Evolutionary conservation across 2,113 vertebrate genomes (phyloP).

Genomic region (Corythoichthys haematopterus): DNA sequence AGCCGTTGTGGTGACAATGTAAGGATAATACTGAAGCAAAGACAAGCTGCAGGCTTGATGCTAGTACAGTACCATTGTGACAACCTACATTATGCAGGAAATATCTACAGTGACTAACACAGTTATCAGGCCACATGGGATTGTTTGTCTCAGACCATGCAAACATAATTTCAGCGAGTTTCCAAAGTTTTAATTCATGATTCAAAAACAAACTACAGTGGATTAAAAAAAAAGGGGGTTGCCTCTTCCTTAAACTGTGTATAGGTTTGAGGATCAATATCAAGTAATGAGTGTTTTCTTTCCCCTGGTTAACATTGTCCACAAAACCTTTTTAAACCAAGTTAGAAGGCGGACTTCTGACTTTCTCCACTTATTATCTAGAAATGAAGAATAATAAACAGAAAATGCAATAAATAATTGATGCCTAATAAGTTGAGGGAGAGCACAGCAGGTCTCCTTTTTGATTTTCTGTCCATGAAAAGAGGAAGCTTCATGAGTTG

Average conservation of each 20-base stretch:
- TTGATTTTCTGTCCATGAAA: constrained; percentile 50
- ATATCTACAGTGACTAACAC: background rate
- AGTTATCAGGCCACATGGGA: background rate
- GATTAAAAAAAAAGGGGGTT: constrained; percentile 18
- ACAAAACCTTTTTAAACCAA: constrained; percentile 23
- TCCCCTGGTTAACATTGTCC: background rate
- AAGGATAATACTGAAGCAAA: constrained; percentile 3
- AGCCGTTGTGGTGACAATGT: constrained; percentile 55
- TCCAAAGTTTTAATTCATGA: constrained; percentile 13
- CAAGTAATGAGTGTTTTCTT: constrained; percentile 1
- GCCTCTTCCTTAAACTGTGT: constrained; percentile 6
- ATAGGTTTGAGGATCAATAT: constrained; percentile 31
- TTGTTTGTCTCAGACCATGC: background rate
- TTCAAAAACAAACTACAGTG: constrained; percentile 12
- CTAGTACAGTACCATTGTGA: constrained; percentile 36
- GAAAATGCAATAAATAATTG: constrained; percentile 58
- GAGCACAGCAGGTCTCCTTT: constrained; percentile 35
- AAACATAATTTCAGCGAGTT: background rate
- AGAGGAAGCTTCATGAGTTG: constrained; percentile 61
- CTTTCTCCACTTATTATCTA: constrained; percentile 47
- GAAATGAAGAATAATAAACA: constrained; percentile 57
- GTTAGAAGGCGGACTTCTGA: constrained; percentile 36
- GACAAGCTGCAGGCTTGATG: constrained; percentile 12
- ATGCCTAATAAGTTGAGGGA: constrained; percentile 59
- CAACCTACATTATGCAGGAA: constrained; percentile 41